Evolutionary conservation across 2,888 invertebrate species (phyloP).

Genomic region (Muscina levida): DNA sequence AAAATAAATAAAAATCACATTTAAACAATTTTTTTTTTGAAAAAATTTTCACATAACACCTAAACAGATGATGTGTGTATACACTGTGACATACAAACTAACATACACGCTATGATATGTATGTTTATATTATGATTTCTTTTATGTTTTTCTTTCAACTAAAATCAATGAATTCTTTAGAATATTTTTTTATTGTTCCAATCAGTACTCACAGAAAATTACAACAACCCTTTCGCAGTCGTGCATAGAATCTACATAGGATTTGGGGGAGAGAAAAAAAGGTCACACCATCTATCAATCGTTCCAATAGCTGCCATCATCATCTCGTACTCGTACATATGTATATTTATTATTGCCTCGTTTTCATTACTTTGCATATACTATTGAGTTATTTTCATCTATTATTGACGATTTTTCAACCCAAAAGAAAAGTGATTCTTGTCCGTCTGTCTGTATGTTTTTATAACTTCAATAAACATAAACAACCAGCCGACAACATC

Average conservation of each 20-base stretch:
- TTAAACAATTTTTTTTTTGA: constrained; percentile 21
- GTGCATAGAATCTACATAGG: neutral
- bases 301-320: no score
- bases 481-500: constrained; percentile 12
- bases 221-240: constrained; percentile 9
- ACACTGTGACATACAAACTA: neutral
- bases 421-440: neutral
- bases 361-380: no score
- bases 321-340: no score
- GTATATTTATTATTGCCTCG: neutral
- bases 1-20: constrained; percentile 16
- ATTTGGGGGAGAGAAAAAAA: no score
- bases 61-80: constrained; percentile 1
- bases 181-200: neutral
- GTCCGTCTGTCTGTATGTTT: constrained; percentile 4
- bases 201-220: neutral
- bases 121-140: constrained; percentile 11
- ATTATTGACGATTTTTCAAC: constrained; percentile 15
- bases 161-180: neutral
- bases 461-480: constrained; percentile 38
- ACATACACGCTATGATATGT: neutral
- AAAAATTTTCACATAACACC: neutral
- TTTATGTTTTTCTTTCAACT: neutral
- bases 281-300: neutral
- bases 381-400: neutral